Conservation (phyloP, 2,113 vertebrate species). For the Megaleporinus macrocephalus region DNA sequence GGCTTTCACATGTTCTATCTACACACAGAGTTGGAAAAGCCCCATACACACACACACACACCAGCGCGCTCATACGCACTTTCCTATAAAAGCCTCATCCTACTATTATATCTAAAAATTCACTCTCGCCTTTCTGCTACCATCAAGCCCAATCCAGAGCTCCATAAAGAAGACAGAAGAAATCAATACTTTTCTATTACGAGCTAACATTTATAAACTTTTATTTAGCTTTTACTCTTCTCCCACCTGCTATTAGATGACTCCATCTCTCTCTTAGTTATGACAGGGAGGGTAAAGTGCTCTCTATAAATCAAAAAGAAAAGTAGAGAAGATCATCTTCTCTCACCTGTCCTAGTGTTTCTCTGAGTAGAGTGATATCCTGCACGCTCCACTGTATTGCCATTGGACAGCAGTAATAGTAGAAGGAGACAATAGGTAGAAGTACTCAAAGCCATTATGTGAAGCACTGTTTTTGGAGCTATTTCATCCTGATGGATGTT, state of each 20-base stretch:
- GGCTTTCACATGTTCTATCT: conserved; percentile 8
- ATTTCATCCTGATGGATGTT: neutral
- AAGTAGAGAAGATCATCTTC: conserved; percentile 47
- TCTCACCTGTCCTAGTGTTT: conserved; percentile 44
- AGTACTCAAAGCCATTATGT: neutral
- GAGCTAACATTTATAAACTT: conserved; percentile 57
- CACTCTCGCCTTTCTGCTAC: conserved; percentile 36
- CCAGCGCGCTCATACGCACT: conserved; percentile 11
- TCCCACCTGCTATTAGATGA: conserved; percentile 47
- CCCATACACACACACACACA: conserved; percentile 7
- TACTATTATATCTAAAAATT: conserved; percentile 52
- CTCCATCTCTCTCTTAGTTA: conserved; percentile 47
- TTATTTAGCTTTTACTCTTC: conserved; percentile 55
- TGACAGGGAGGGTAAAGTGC: conserved; percentile 45
- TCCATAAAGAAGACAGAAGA: conserved; percentile 57
- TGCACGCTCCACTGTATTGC: conserved; percentile 51
- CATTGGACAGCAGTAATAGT: conserved; percentile 32
- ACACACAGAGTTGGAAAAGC: neutral
- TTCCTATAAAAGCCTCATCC: conserved; percentile 52
- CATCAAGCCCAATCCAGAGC: conserved; percentile 46
- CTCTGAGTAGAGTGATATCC: conserved; percentile 47
- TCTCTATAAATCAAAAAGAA: conserved; percentile 44
- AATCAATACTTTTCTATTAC: conserved; percentile 59
- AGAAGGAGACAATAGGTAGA: neutral
- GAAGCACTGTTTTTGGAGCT: neutral